Conservation (phyloP, 1,140 invertebrate genomes). For the Globodera rostochiensis region DNA sequence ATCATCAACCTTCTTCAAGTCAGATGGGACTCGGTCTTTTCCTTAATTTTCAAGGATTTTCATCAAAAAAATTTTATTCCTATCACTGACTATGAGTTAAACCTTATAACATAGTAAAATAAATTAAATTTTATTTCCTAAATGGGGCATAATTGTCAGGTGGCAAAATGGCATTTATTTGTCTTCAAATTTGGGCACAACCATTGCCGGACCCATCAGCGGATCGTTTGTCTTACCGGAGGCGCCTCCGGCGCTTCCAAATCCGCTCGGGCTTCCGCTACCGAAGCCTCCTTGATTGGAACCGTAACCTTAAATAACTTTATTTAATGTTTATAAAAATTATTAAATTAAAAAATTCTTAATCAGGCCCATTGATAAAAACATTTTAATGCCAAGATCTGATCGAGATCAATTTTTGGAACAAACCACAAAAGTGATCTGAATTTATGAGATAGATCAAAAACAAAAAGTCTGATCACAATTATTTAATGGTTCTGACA, state of each 20-base stretch:
- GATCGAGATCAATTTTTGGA: too few relatives aligned
- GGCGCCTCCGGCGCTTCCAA: not conserved
- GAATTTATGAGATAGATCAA: too few relatives aligned
- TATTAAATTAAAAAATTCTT: too few relatives aligned
- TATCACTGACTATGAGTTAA: not conserved
- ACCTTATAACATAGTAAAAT: not conserved
- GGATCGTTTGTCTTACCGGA: not conserved
- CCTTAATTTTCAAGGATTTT: not conserved
- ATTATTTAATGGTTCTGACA: too few relatives aligned
- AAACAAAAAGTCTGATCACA: not conserved
- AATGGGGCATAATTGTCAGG: not conserved
- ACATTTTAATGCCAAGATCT: too few relatives aligned
- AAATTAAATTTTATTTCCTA: not conserved
- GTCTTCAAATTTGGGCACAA: not conserved
- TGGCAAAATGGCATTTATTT: not conserved
- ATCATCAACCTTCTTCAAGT: not conserved
- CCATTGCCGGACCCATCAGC: not conserved
- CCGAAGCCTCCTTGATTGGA: not conserved
- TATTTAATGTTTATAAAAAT: too few relatives aligned
- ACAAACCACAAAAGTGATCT: too few relatives aligned
- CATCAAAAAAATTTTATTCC: not conserved
- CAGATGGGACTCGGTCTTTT: not conserved
- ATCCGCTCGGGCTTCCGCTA: not conserved
- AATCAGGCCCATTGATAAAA: too few relatives aligned
- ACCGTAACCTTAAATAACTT: not conserved